Percentiles rank a stretch among this genome's conserved stretches.
Conservation (phyloP, 2,113 vertebrate species). For the Phocoena phocoena region DNA sequence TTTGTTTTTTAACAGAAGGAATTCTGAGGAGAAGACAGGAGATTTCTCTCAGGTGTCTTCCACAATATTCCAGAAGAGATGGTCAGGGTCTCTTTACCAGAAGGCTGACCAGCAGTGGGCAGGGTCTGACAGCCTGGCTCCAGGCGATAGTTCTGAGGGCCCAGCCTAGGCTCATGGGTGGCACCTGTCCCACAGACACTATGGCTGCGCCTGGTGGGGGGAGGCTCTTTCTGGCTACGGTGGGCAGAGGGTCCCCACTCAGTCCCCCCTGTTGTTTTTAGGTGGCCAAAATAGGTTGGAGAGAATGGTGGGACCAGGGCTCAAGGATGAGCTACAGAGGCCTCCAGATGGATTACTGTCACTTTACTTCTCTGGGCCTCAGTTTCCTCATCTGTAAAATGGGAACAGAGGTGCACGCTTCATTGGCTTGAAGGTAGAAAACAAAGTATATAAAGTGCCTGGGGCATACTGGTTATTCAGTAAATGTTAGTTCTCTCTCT, state of each 20-base stretch:
- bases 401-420: neutral
- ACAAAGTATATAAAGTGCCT: neutral
- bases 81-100: neutral
- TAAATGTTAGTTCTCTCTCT: neutral
- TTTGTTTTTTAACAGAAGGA: neutral
- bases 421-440: neutral
- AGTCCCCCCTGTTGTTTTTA: neutral
- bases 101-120: neutral
- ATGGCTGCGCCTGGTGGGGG: neutral
- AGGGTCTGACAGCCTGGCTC: neutral
- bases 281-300: neutral
- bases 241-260: neutral
- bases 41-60: neutral
- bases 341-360: accelerated
- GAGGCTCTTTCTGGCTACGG: accelerated
- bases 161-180: accelerated
- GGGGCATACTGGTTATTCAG: accelerated
- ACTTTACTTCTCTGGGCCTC: neutral
- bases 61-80: neutral
- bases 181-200: neutral
- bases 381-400: neutral
- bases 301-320: neutral
- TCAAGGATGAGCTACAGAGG: neutral
- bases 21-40: neutral
- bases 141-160: neutral